Evolutionary conservation across 2,113 vertebrate genomes (phyloP).

Genomic region (Leptocoma aspasia): DNA sequence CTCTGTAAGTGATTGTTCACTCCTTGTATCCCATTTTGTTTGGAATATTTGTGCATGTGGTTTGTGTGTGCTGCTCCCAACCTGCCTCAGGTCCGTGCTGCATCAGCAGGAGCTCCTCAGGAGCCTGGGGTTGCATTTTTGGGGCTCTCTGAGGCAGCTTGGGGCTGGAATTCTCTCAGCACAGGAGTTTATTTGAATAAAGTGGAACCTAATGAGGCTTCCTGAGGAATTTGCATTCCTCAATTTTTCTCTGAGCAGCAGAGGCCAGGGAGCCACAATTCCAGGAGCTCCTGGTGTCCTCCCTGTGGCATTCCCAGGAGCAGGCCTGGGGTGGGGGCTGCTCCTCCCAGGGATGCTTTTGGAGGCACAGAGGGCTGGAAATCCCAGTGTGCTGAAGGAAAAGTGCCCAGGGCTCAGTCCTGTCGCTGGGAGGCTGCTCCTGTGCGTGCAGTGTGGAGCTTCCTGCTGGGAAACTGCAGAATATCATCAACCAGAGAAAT

Average conservation of each 20-base stretch:
- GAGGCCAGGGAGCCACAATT: neutral
- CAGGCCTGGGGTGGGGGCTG: neutral
- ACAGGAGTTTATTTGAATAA: neutral
- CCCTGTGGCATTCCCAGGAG: fast-evolving
- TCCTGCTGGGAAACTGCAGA: fast-evolving
- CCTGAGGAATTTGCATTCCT: neutral
- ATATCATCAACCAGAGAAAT: neutral
- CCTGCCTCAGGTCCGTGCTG: neutral
- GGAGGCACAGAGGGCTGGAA: neutral
- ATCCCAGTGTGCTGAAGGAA: neutral
- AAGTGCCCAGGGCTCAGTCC: neutral
- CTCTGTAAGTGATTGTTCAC: neutral
- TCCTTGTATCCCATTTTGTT: neutral
- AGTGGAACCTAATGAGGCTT: neutral
- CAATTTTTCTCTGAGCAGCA: neutral
- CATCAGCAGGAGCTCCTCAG: neutral
- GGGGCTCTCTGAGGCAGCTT: neutral
- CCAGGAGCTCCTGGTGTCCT: neutral
- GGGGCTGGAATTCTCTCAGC: neutral
- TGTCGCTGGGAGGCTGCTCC: neutral
- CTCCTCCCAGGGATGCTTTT: neutral
- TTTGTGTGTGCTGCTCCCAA: neutral
- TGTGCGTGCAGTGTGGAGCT: neutral
- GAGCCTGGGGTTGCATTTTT: neutral
- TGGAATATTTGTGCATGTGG: neutral